phyloP scores from a whole-genome alignment of 2,888 invertebrate genomes.

The Thereva nobilitata region DNA sequence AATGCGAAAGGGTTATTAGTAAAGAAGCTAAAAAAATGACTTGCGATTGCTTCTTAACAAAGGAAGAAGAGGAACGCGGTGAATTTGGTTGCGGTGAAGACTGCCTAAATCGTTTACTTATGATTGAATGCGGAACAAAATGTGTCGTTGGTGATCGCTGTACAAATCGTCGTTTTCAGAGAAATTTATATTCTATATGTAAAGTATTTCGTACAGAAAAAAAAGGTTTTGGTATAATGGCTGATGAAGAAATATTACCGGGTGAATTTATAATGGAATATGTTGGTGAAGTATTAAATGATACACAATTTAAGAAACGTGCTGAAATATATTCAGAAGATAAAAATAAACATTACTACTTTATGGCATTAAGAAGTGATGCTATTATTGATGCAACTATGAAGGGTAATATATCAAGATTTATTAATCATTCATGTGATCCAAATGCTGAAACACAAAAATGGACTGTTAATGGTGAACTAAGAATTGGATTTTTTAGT shows the following conservation, averaged over 20 bases:
- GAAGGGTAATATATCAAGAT: constrained; percentile 94
- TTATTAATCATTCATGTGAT: constrained; percentile 98
- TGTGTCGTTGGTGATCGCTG: constrained; percentile 90
- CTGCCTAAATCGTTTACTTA: constrained; percentile 94
- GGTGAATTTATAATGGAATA: constrained; percentile 98
- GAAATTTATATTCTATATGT: constrained; percentile 79
- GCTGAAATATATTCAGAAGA: constrained; percentile 87
- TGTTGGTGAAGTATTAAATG: constrained; percentile 94
- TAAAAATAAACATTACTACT: constrained; percentile 92
- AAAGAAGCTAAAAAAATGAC: constrained; percentile 92
- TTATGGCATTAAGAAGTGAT: constrained; percentile 94
- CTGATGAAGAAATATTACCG: constrained; percentile 50
- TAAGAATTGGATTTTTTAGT: constrained; percentile 96
- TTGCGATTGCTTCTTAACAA: constrained; percentile 91
- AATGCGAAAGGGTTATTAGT: constrained; percentile 80
- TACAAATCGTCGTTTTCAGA: constrained; percentile 93
- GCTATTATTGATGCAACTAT: constrained; percentile 94
- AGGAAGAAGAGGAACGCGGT: constrained; percentile 83
- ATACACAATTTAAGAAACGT: constrained; percentile 84
- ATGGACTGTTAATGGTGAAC: constrained; percentile 91
- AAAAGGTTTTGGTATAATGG: constrained; percentile 92
- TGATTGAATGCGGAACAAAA: constrained; percentile 95
- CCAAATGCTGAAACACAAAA: constrained; percentile 99
- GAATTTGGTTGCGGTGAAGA: constrained; percentile 92
- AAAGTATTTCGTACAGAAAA: constrained; percentile 89